Evolutionary conservation across 1,140 invertebrate species (phyloP).

Genomic region (Carcinoscorpius rotundicauda): DNA sequence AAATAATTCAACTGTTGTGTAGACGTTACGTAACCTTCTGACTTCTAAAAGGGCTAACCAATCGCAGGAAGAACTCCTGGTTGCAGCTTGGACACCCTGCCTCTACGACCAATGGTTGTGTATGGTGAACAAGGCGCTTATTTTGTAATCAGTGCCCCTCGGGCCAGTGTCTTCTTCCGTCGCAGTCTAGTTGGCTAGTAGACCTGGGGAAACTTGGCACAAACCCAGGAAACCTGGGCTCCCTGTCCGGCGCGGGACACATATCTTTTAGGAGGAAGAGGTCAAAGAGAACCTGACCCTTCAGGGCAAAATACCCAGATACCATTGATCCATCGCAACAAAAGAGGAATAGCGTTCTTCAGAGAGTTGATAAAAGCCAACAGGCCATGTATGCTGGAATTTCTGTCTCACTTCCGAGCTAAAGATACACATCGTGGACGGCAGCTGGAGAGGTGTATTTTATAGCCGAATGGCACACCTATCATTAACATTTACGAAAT

Average conservation of each 20-base stretch:
- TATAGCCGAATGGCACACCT: slow-evolving; percentile 50
- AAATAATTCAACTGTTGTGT: slow-evolving; percentile 37
- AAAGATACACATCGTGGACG: slow-evolving; percentile 40
- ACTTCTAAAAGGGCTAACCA: slow-evolving; percentile 4
- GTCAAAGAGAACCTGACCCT: too few species aligned
- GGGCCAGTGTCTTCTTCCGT: too few species aligned
- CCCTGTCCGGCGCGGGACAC: too few species aligned
- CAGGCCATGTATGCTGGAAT: slow-evolving; percentile 53
- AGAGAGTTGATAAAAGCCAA: slow-evolving; percentile 30
- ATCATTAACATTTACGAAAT: slow-evolving; percentile 45
- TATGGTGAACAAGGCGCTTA: slow-evolving; percentile 53
- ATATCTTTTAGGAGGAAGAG: too few species aligned
- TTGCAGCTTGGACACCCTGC: slow-evolving; percentile 28
- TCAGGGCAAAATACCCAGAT: too few species aligned
- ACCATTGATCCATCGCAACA: too few species aligned
- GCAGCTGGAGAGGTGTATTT: slow-evolving; percentile 40
- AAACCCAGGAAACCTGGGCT: too few species aligned
- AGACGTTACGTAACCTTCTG: slow-evolving; percentile 8
- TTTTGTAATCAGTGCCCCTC: slow-evolving; percentile 42
- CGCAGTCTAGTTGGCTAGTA: too few species aligned
- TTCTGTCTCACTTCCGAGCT: slow-evolving; percentile 50
- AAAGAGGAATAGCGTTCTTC: slow-evolving; percentile 35
- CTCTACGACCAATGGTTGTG: slow-evolving; percentile 47
- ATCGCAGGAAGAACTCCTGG: not conserved
- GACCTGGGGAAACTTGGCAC: too few species aligned